Evolutionary conservation across 2,888 invertebrate genomes (phyloP).

Genomic region (Rhynchonema sp.): DNA sequence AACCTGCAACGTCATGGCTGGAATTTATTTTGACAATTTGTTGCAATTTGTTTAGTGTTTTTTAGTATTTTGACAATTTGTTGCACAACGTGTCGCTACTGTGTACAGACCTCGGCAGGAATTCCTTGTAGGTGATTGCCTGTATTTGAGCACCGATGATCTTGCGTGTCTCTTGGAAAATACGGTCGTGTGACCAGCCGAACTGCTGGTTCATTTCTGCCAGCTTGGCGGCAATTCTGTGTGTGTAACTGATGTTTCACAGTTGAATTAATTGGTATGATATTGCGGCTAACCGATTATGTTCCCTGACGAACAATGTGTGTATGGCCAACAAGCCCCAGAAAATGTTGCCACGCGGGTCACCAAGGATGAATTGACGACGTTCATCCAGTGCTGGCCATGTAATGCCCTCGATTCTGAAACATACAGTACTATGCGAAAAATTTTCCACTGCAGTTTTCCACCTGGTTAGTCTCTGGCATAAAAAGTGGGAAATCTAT

Average conservation of each 20-base stretch:
- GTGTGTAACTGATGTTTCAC: not conserved
- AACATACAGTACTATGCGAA: no score
- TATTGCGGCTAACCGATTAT: no score
- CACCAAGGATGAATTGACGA: not conserved
- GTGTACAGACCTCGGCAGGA: constrained; percentile 59
- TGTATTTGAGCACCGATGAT: constrained; percentile 39
- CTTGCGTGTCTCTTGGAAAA: constrained; percentile 30
- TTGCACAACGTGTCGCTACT: no score
- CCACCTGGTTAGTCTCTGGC: no score
- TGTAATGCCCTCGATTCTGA: no score
- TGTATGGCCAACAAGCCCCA: not conserved
- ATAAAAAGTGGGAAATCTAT: no score
- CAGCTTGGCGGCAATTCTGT: constrained; percentile 19
- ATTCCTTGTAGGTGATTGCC: constrained; percentile 29
- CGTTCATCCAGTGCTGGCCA: not conserved
- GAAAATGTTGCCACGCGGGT: not conserved
- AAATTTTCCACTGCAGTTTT: no score
- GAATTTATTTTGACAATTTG: no score
- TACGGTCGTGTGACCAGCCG: constrained; percentile 26
- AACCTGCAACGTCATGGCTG: no score
- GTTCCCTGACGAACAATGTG: constrained; percentile 4
- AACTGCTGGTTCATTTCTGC: constrained; percentile 26
- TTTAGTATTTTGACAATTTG: no score
- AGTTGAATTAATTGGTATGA: no score
- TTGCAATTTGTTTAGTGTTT: no score